These are phyloP conservation scores for Crotalus helleri DNA, from an alignment of 2,113 vertebrate species.

Conservation along the genomic window DNA sequence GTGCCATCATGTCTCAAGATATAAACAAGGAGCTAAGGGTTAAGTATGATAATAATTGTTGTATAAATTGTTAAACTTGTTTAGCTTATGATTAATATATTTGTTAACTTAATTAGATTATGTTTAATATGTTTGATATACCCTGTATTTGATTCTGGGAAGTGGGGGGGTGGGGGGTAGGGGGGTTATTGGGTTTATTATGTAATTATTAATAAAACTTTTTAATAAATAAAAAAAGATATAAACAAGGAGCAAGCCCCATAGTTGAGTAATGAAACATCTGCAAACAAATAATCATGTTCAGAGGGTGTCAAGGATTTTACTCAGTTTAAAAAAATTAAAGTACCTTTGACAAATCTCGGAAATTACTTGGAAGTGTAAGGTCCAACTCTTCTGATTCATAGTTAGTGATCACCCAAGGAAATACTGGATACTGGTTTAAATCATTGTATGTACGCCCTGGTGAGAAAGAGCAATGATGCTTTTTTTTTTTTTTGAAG, in stretches of 20 bases:
- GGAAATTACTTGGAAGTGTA: conserved; percentile 96
- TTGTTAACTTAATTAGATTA: no score
- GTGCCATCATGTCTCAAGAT: background rate
- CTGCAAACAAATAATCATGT: background rate
- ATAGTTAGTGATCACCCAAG: conserved; percentile 98
- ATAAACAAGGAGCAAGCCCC: background rate
- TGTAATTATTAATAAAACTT: no score
- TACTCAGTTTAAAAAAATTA: background rate
- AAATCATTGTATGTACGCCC: conserved; percentile 94
- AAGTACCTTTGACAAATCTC: conserved; percentile 96
- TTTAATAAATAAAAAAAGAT: background rate
- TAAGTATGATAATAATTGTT: no score
- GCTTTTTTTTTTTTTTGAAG: background rate
- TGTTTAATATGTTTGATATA: no score
- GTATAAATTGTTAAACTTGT: no score
- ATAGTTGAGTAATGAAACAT: background rate
- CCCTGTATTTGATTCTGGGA: no score
- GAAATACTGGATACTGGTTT: conserved; percentile 98
- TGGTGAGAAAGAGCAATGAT: conserved; percentile 50
- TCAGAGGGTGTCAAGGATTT: background rate
- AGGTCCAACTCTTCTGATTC: conserved; percentile 93
- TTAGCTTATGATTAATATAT: no score
- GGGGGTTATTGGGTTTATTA: no score
- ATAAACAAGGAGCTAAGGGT: background rate
- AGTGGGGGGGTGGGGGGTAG: no score